Conservation (phyloP, 1,140 invertebrate species). For the Hypsibius dujardini region DNA sequence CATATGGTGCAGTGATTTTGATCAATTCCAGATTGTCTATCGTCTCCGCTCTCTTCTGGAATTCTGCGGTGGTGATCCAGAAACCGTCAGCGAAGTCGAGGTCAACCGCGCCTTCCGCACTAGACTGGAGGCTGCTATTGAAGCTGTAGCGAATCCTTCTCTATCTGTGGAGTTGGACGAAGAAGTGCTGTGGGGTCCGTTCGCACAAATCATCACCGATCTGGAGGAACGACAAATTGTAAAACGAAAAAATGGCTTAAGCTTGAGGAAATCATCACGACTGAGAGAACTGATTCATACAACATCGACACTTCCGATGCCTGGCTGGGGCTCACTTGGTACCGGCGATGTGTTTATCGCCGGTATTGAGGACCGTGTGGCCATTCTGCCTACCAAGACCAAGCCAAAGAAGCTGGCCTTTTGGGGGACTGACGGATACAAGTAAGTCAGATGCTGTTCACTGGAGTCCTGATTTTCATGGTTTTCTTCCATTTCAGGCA, state of each 20-base stretch:
- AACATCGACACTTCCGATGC: not conserved
- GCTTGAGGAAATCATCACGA: not conserved
- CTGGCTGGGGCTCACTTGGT: conserved; percentile 20
- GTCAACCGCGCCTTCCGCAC: not conserved
- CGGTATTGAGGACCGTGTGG: conserved; percentile 62
- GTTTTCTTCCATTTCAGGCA: conserved; percentile 40
- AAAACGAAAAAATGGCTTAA: not conserved
- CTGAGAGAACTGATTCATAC: not conserved
- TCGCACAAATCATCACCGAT: not conserved
- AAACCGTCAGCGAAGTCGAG: not conserved
- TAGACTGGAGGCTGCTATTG: not conserved
- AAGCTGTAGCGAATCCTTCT: not conserved
- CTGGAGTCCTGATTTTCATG: conserved; percentile 19
- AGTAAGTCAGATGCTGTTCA: conserved; percentile 31
- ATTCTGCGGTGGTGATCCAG: not conserved
- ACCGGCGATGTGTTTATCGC: conserved; percentile 53
- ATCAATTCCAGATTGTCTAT: not conserved
- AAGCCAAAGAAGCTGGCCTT: conserved; percentile 95
- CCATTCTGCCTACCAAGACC: conserved; percentile 90
- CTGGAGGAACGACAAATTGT: not conserved
- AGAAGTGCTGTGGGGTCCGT: not conserved
- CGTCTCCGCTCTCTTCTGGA: not conserved
- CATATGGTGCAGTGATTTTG: not conserved
- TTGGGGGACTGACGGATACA: conserved; percentile 75
- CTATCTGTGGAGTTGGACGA: conserved; percentile 2